phyloP scores from a whole-genome alignment of 2,797 vertebrate genomes.

The Pangasius djambal region DNA sequence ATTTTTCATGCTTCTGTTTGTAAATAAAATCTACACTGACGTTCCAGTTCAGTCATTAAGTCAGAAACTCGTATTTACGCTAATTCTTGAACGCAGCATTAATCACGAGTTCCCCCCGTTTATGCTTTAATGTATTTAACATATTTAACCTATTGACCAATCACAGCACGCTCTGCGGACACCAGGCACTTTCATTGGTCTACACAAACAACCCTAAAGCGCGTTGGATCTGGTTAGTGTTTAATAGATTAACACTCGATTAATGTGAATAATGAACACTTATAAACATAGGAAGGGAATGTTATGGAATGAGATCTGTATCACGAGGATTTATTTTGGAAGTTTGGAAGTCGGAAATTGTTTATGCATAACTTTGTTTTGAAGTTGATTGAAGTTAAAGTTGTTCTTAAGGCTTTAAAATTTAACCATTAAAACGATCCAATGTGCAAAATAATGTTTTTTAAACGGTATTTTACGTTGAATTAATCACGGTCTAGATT shows the following conservation, averaged over 20 bases:
- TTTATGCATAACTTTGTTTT: background rate
- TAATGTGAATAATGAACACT: background rate
- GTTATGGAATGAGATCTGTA: background rate
- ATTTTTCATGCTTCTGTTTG: background rate
- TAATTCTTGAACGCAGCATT: background rate
- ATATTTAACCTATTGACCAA: background rate
- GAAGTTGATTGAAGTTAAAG: background rate
- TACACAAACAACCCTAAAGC: no score
- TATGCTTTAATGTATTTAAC: background rate
- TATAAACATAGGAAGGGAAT: background rate
- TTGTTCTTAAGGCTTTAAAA: background rate
- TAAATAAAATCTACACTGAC: background rate
- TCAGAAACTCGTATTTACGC: background rate
- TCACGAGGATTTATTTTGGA: background rate
- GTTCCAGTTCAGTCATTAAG: background rate
- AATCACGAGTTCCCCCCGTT: background rate
- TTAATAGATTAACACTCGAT: background rate
- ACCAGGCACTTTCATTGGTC: background rate
- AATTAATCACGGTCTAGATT: background rate
- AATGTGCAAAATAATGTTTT: background rate
- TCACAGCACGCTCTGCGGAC: background rate
- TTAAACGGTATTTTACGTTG: background rate
- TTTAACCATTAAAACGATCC: background rate
- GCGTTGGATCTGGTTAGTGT: background rate
- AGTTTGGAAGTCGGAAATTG: background rate